Percentiles rank a stretch among this genome's conserved stretches.
Conservation (phyloP, 2,797 vertebrate species). For the Amblyopsis hoosieri region DNA sequence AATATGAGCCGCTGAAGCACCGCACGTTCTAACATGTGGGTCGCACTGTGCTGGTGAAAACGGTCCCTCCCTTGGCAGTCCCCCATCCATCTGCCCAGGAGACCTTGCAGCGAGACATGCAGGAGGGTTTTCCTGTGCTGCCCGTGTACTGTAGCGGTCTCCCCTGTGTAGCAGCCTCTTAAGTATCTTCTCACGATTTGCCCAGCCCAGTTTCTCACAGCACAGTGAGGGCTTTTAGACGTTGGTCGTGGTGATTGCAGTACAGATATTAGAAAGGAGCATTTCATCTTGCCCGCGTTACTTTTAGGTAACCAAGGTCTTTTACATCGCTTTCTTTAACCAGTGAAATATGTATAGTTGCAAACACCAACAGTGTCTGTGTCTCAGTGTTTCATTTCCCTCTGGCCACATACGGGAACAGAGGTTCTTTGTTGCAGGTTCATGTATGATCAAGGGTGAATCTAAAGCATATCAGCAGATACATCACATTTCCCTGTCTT, state of each 20-base stretch:
- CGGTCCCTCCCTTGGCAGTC: conserved; percentile 18
- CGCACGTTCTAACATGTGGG: conserved; percentile 54
- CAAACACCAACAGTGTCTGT: not conserved
- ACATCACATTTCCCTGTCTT: conserved; percentile 73
- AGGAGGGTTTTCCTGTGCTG: not conserved
- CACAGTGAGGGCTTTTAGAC: conserved; percentile 6
- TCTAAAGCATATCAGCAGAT: conserved; percentile 73
- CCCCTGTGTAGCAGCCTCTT: conserved; percentile 5
- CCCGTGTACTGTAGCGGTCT: conserved; percentile 5
- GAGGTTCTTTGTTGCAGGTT: conserved; percentile 61
- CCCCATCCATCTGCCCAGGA: not conserved
- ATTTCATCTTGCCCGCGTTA: not conserved
- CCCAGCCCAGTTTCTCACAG: conserved; percentile 8
- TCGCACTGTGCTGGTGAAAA: conserved; percentile 49
- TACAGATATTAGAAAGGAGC: conserved; percentile 6
- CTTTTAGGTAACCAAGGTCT: not conserved
- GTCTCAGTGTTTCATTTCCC: conserved; percentile 28
- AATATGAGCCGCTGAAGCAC: conserved; percentile 35
- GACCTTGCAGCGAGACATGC: conserved; percentile 10
- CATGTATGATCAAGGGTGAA: conserved; percentile 51
- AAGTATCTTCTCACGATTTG: conserved; percentile 2
- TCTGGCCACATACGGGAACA: conserved; percentile 40
- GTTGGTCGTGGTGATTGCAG: conserved; percentile 18
- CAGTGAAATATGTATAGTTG: not conserved
- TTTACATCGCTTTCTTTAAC: too few relatives aligned